These are phyloP conservation scores for Perodicticus potto DNA, from an alignment of 2,797 vertebrate species.

Conservation along the genomic window DNA sequence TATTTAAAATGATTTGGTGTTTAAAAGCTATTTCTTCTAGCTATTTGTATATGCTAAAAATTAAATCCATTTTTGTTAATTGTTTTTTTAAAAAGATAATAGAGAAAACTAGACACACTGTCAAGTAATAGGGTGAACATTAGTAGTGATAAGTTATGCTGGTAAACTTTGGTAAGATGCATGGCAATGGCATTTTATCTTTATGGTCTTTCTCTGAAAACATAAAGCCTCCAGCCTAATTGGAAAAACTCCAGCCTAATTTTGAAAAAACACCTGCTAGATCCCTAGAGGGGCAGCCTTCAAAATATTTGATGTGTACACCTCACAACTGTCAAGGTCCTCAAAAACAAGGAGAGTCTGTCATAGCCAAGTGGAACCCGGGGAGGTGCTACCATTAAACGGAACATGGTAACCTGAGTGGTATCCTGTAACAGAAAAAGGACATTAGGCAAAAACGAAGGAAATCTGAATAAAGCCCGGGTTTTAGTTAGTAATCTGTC, in stretches of 20 bases:
- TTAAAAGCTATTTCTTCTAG: slow-evolving; percentile 8
- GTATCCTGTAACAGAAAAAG: neutral
- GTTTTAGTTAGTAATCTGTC: neutral
- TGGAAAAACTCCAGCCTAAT: too few relatives aligned
- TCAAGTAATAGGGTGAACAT: neutral
- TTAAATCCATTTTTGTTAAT: neutral
- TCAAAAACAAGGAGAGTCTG: neutral
- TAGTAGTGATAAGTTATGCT: neutral
- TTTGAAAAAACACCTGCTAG: neutral
- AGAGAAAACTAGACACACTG: neutral
- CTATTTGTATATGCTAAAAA: neutral
- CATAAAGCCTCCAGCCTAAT: too few relatives aligned
- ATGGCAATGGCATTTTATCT: neutral
- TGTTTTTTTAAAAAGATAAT: neutral
- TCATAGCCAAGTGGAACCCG: neutral
- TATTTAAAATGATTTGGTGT: neutral
- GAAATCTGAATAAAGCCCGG: neutral
- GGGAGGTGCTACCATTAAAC: neutral
- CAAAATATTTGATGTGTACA: neutral
- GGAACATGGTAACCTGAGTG: neutral
- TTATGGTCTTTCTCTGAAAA: neutral
- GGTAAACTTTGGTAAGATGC: neutral
- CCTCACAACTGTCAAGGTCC: neutral
- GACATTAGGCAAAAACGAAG: neutral
- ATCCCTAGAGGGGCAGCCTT: neutral